Percentiles rank a stretch among this genome's conserved stretches.
Conservation (phyloP, 92 coral and sea anemone species). For the Parazoanthus swiftii region DNA sequence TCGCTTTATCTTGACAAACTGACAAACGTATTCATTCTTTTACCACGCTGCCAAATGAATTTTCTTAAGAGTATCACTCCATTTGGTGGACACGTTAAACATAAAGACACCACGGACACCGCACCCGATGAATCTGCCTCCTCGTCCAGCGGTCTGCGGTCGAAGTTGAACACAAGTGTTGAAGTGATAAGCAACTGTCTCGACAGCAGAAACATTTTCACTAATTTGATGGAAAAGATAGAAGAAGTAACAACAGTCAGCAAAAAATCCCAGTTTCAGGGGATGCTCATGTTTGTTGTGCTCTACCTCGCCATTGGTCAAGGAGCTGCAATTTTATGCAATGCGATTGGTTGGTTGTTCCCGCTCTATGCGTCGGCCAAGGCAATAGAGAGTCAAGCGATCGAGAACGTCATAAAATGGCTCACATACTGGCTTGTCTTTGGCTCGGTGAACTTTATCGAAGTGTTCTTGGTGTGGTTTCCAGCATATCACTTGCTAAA, state of each 20-base stretch:
- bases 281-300: conserved; percentile 64
- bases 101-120: neutral
- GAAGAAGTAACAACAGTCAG: conserved; percentile 76
- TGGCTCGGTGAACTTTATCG: conserved; percentile 78
- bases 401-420: conserved; percentile 73
- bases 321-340: conserved; percentile 82
- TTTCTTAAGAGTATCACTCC: neutral
- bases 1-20: neutral
- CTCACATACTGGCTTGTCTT: conserved; percentile 90
- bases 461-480: conserved; percentile 84
- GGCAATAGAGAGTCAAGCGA: conserved; percentile 73
- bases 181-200: conserved; percentile 52
- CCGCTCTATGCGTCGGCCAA: conserved; percentile 90
- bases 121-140: conserved; percentile 4
- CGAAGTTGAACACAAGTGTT: conserved; percentile 34
- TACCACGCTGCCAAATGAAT: neutral
- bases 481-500: conserved; percentile 88
- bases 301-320: conserved; percentile 87
- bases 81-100: neutral
- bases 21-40: neutral
- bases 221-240: conserved; percentile 64
- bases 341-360: conserved; percentile 73
- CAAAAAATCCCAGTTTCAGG: conserved; percentile 69
- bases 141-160: neutral
- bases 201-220: conserved; percentile 66